These are phyloP conservation scores for Cynaeus angustus DNA, from an alignment of 2,888 invertebrate genomes.

Conservation along the genomic window DNA sequence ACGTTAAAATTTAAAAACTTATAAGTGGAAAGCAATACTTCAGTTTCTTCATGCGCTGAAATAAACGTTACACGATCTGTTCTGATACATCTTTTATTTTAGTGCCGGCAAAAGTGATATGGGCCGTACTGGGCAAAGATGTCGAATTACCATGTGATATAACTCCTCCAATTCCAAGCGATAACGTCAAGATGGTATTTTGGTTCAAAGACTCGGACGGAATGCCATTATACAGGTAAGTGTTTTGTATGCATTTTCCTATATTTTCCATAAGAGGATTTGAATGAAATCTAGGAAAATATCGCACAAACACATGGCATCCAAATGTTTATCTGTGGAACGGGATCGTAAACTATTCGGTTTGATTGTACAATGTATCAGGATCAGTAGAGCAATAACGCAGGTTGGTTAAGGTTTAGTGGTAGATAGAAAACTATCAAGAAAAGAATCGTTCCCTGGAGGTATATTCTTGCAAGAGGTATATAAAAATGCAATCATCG, in stretches of 20 bases:
- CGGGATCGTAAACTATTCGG: slow-evolving; percentile 22
- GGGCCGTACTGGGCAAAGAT: slow-evolving; percentile 85
- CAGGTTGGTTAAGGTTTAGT: slow-evolving; percentile 3
- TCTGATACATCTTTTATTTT: slow-evolving; percentile 62
- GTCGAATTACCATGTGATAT: slow-evolving; percentile 90
- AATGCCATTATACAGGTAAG: slow-evolving; percentile 91
- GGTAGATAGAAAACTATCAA: background rate
- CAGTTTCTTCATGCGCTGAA: too few relatives aligned
- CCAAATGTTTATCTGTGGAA: slow-evolving; percentile 25
- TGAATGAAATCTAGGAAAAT: slow-evolving; percentile 13
- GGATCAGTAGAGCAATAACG: slow-evolving; percentile 19
- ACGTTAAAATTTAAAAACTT: too few relatives aligned
- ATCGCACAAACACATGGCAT: slow-evolving; percentile 25
- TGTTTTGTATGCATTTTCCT: slow-evolving; percentile 5
- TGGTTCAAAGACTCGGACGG: slow-evolving; percentile 92
- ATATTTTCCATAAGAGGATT: slow-evolving; percentile 32
- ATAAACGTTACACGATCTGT: too few relatives aligned
- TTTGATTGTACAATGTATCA: slow-evolving; percentile 35
- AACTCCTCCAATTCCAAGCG: slow-evolving; percentile 80
- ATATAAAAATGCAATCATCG: too few relatives aligned
- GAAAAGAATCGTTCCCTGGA: background rate
- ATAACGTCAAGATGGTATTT: slow-evolving; percentile 87
- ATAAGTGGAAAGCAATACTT: too few relatives aligned
- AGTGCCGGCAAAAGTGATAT: slow-evolving; percentile 81
- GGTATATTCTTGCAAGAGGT: background rate